Conservation (phyloP, 2,888 invertebrate genomes). For the Lumbricus terrestris region DNA sequence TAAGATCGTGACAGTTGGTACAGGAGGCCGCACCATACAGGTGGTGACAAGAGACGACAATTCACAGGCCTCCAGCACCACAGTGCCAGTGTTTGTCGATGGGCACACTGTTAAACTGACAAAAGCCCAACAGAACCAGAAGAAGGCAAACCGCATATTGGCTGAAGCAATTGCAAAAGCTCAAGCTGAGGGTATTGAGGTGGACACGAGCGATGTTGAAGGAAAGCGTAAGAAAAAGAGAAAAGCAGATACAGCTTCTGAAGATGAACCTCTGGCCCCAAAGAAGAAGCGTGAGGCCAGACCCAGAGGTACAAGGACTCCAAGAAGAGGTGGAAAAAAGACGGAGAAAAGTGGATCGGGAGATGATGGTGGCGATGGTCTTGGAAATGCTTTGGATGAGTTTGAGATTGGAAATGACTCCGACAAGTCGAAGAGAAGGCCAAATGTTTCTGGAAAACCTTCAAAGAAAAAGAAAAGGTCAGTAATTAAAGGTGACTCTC, state of each 20-base stretch:
- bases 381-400: neutral
- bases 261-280: slow-evolving; percentile 7
- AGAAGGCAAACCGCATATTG: slow-evolving; percentile 31
- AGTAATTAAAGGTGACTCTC: neutral
- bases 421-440: slow-evolving; percentile 10
- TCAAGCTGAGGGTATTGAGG: slow-evolving; percentile 29
- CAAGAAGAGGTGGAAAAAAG: slow-evolving; percentile 8
- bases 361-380: slow-evolving; percentile 14
- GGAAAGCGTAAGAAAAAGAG: slow-evolving; percentile 31
- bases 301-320: neutral
- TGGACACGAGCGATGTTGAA: slow-evolving; percentile 24
- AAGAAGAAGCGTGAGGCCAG: neutral
- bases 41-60: neutral
- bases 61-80: neutral
- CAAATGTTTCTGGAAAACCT: slow-evolving; percentile 20
- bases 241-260: slow-evolving; percentile 23
- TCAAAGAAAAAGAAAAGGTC: slow-evolving; percentile 30
- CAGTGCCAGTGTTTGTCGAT: slow-evolving; percentile 8
- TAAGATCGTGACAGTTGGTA: neutral
- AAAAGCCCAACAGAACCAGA: slow-evolving; percentile 12
- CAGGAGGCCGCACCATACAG: slow-evolving; percentile 14
- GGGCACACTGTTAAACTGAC: neutral
- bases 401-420: neutral
- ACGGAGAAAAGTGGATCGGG: slow-evolving; percentile 14
- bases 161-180: slow-evolving; percentile 34